These are phyloP conservation scores for Lepas anatifera DNA, from an alignment of 2,888 invertebrate genomes.

Conservation along the genomic window DNA sequence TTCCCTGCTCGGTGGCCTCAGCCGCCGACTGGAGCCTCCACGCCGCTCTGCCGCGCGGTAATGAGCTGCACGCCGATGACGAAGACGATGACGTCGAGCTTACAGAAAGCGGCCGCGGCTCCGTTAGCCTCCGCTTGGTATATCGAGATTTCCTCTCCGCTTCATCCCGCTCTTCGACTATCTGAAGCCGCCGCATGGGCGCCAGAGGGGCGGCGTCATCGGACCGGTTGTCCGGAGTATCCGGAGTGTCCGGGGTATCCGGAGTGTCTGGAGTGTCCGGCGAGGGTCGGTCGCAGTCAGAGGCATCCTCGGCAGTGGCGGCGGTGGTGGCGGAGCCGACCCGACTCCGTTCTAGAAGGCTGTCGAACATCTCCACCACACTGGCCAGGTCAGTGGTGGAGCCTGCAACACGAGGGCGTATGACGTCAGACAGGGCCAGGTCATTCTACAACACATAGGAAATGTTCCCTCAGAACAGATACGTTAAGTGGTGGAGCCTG, in stretches of 20 bases:
- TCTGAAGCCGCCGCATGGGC: not conserved
- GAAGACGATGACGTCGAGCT: slow-evolving; percentile 59
- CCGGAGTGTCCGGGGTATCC: not conserved
- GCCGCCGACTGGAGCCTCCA: slow-evolving; percentile 45
- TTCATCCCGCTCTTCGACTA: slow-evolving; percentile 5
- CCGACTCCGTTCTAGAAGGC: not conserved
- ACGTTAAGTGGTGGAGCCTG: too few relatives aligned
- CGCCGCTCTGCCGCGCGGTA: slow-evolving; percentile 41
- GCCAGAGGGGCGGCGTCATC: not conserved
- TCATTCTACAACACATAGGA: too few relatives aligned
- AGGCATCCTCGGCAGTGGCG: not conserved
- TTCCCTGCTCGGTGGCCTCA: too few relatives aligned
- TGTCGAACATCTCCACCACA: slow-evolving; percentile 4
- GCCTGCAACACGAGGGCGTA: not conserved
- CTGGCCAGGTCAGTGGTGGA: slow-evolving; percentile 9
- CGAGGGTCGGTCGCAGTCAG: not conserved
- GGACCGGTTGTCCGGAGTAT: not conserved
- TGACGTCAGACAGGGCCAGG: too few relatives aligned
- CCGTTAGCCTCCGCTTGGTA: slow-evolving; percentile 34
- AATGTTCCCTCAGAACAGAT: too few relatives aligned
- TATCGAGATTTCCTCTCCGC: not conserved
- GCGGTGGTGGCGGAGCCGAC: not conserved
- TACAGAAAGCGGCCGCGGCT: slow-evolving; percentile 55
- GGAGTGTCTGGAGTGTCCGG: not conserved
- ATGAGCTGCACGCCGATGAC: slow-evolving; percentile 30